Evolutionary conservation across 2,888 invertebrate species (phyloP), one percentile per base, ranked within the genome.

Genomic region (Hemaris fuciformis): DNA sequence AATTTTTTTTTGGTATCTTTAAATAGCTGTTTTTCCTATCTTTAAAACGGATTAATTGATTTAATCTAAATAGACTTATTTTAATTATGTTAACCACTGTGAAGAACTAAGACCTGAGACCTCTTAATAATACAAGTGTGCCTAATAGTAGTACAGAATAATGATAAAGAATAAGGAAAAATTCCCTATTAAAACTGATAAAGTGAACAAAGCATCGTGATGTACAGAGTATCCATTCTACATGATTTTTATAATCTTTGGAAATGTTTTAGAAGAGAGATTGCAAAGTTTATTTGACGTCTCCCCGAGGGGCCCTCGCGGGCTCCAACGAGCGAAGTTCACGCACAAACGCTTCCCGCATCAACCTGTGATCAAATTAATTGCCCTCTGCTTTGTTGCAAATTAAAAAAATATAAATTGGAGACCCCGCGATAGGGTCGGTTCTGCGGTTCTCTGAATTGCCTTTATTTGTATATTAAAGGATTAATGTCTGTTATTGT

Each of bases 211-310:
- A n/a, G n/a, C n/a, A n/a, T n/a, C n/a, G n/a, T n/a, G n/a, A n/a
- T 22, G 42, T 15, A 3, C 3, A 0, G 10, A 56, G 22, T 13
- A 34, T 27, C 23, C 20, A 22, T 20, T 57, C 13, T 23, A 22
- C 38, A 23, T 20, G 25, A 38, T 53, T 41, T 18, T 27, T 31
- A 4, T 53, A 53, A 42, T 60, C 53, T 53, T 27, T 41, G 31
- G 63, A 66, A 18, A 38, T 25, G 1, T 69, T 78, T 75, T 77
- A 76, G 72, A 74, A 74, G 76, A 72, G 80, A 76, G 78, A 80
- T 77, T 79, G 75, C 73, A 79, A 84, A 81, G 80, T 83, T 84
- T 83, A 81, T 82, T 83, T 80, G 81, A 81, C 80, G 79, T 78
- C 71, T 81, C 80, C 73, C 76, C 63, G 74, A 78, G 81, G 81